These are phyloP conservation scores for Drosophila jambulina DNA, from an alignment of 1,140 invertebrate species.

Conservation along the genomic window DNA sequence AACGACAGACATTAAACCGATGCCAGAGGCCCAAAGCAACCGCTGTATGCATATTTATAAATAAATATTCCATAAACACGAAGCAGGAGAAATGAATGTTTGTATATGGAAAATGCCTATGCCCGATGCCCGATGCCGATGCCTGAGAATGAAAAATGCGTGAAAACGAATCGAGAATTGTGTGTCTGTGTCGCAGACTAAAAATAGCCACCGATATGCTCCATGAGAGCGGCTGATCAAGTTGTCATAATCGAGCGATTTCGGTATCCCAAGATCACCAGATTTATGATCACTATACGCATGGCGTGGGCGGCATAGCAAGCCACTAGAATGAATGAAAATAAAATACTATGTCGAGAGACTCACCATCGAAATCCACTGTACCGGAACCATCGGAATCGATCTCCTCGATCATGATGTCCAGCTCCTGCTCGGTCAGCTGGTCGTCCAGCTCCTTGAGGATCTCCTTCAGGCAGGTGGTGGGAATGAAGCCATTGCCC, in stretches of 20 bases:
- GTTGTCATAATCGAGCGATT: slow-evolving; percentile 76
- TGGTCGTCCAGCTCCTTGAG: slow-evolving; percentile 96
- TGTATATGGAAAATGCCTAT: slow-evolving; percentile 18
- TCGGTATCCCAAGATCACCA: slow-evolving; percentile 65
- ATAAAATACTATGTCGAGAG: slow-evolving; percentile 21
- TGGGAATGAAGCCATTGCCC: slow-evolving; percentile 98
- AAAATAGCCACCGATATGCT: slow-evolving; percentile 74
- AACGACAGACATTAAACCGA: slow-evolving; percentile 63
- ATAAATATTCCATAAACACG: slow-evolving; percentile 59
- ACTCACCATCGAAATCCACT: slow-evolving; percentile 89
- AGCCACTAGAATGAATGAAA: slow-evolving; percentile 62
- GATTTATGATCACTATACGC: slow-evolving; percentile 57
- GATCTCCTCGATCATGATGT: slow-evolving; percentile 98
- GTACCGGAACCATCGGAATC: slow-evolving; percentile 95
- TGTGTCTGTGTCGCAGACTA: slow-evolving; percentile 52
- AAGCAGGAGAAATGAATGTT: slow-evolving; percentile 29
- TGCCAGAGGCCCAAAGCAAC: slow-evolving; percentile 37
- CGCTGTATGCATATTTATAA: slow-evolving; percentile 62
- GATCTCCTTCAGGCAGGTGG: slow-evolving; percentile 95
- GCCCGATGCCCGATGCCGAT: neutral
- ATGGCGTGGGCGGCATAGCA: slow-evolving; percentile 41
- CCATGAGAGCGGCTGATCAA: slow-evolving; percentile 65
- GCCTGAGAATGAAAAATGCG: slow-evolving; percentile 29
- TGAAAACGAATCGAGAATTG: slow-evolving; percentile 31
- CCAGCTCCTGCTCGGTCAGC: slow-evolving; percentile 95